Base-by-base conservation (phyloP, 2,888 invertebrate species). In the Cantharis lateralis region DNA sequence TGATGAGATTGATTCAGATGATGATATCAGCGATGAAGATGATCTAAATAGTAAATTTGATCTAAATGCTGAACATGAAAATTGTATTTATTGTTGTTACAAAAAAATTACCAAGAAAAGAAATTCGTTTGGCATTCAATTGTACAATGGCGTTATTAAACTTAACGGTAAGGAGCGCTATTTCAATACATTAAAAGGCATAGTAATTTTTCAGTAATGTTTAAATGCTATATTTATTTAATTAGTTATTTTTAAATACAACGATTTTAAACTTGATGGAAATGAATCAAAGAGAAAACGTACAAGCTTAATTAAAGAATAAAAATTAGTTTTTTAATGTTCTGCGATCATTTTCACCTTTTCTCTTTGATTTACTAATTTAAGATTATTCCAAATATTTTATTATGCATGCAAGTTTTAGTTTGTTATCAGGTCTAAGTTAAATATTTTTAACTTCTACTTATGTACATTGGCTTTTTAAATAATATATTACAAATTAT, bases 21-120 rank as follows among this genome's bases (percentile, higher is more conserved):
- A 75, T 26, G 71, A 75, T 32, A 10, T 68, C n/a, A 75, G 62
- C 10, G 48, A n/a, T 7, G 75, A 75, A 28, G 18, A 62, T 3
- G 68, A 71, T 18, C 15, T 24, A 68, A 18, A 15, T 68, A 48
- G 5, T 48, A 7, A n/a, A 48, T n/a, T n/a, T n/a, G 3, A 15
- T 24, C 9, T 18, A 13, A 15, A 18, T 7, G 71, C 62, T 71
- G 66, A 71, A 26, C 24, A 18, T 15, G 15, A 75, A 20, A 75
- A 71, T 62, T 1, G 4, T 13, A 71, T 75, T 10, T 15, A 26
- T 9, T 75, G 75, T 26, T 13, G 28, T 13, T 71, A 18, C 15
- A 61, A 62, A 5, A 24, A n/a, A 1, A 15, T 75, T 20, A 62
- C 26, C 11, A 61, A 28, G n/a, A 68, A 11, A 61, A 20, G 11